Base-by-base conservation (phyloP, 2,888 invertebrate species). In the Machimus atricapillus region DNA sequence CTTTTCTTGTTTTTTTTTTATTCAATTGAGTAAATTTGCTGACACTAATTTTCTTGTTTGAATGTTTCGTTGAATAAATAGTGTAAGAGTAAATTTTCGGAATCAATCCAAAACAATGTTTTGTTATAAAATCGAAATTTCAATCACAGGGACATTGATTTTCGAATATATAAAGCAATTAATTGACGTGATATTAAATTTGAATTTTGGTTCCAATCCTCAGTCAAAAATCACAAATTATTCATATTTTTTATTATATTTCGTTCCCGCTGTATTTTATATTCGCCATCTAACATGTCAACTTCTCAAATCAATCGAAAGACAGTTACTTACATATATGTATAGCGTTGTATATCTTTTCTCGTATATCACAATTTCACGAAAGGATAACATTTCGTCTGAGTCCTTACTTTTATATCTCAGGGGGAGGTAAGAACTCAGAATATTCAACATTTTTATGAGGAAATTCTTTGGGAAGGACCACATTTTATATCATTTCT, bases 11-110 rank as follows among this genome's bases (percentile, higher is more conserved):
- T 56, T 23, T 23, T 23, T 23, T 58, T 58, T 8, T 81, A 81
- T 81, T 81, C 46, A 81, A 81, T 81, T 81, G 56, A 23, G n/a
- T 40, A 27, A 81, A 56, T 81, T 81, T 56, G 81, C 81, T 81
- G 81, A 81, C 56, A 81, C 23, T 52, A 40, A 43, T 43, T 46
- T 79, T 79, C 31, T 56, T 12, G 27, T 52, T 3, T 81, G 34
- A 34, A 23, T 12, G 43, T 34, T 40, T 58, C 12, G 43, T 46
- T 46, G 14, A 46, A 16, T 46, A 16, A 46, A 46, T 46, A 16
- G 43, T 46, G 14, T 16, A 46, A 46, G 4, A 46, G 16, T 46
- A 12, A 12, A 46, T 12, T 46, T 46, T 46, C 43, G 16, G 14
- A 46, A 46, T 12, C 37, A 16, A 14, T 19, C 77, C 40, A 19